phyloP scores from a whole-genome alignment of 2,797 vertebrate genomes.

The Falco naumanni region DNA sequence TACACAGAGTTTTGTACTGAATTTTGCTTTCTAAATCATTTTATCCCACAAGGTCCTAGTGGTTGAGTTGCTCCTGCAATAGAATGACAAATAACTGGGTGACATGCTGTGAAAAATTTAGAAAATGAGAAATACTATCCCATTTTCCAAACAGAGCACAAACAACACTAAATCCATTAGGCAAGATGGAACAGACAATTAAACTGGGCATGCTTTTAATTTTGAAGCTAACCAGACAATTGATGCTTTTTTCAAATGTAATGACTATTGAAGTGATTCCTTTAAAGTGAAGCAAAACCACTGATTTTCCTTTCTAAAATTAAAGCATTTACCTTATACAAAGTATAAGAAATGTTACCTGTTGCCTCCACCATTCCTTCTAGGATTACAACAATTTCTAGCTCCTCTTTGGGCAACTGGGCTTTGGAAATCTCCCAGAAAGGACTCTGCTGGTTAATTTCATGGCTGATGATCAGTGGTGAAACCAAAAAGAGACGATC shows the following conservation, averaged over 20 bases:
- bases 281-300: constrained; percentile 43
- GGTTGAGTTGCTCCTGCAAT: constrained; percentile 42
- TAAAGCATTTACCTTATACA: constrained; percentile 55
- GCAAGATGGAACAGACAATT: constrained; percentile 45
- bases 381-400: constrained; percentile 98
- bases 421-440: constrained; percentile 98
- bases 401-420: constrained; percentile 89
- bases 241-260: constrained; percentile 23
- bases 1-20: not conserved
- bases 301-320: constrained; percentile 56
- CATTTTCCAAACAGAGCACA: constrained; percentile 54
- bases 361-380: constrained; percentile 99
- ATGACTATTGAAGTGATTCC: constrained; percentile 4
- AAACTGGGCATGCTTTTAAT: constrained; percentile 49
- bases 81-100: constrained; percentile 16
- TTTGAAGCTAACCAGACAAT: constrained; percentile 24
- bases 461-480: constrained; percentile 98
- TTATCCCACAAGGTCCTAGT: constrained; percentile 27
- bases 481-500: constrained; percentile 98
- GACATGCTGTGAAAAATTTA: constrained; percentile 38
- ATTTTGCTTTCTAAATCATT: constrained; percentile 22
- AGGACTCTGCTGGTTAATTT: constrained; percentile 97
- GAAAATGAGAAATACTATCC: constrained; percentile 43
- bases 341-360: constrained; percentile 82
- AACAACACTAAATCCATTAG: constrained; percentile 35